Evolutionary conservation across 2,888 invertebrate genomes (phyloP).

Genomic region (Lochmaea capreae): DNA sequence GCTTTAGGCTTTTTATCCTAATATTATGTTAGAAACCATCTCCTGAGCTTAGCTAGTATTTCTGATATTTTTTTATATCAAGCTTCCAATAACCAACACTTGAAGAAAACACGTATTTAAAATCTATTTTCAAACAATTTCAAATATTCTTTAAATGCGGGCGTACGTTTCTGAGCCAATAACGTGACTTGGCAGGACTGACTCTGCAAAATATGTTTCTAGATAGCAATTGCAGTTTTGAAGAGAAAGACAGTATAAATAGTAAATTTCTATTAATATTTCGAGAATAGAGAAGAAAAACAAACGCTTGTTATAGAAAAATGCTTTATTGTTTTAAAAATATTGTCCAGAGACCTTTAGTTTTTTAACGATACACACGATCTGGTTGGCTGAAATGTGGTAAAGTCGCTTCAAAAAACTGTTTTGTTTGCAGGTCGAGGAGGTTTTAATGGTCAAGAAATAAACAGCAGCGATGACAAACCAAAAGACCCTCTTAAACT

Average conservation of each 20-base stretch:
- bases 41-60: no score
- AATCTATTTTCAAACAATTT: background rate
- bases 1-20: no score
- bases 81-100: no score
- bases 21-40: no score
- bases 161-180: constrained; percentile 1
- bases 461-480: constrained; percentile 49
- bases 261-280: no score
- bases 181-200: background rate
- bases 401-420: background rate
- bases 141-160: background rate
- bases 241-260: background rate
- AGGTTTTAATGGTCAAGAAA: constrained; percentile 47
- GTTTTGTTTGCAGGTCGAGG: constrained; percentile 44
- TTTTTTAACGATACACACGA: background rate
- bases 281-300: no score
- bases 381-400: background rate
- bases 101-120: no score
- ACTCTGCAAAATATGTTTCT: background rate
- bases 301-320: no score
- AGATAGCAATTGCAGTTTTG: background rate
- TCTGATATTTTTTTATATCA: no score
- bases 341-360: background rate
- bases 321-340: no score
- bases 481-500: constrained; percentile 73